Percentiles rank a stretch among this genome's conserved stretches.
These are phyloP conservation scores for Cephus rjabovi DNA, from an alignment of 2,888 invertebrate genomes.

Conservation along the genomic window DNA sequence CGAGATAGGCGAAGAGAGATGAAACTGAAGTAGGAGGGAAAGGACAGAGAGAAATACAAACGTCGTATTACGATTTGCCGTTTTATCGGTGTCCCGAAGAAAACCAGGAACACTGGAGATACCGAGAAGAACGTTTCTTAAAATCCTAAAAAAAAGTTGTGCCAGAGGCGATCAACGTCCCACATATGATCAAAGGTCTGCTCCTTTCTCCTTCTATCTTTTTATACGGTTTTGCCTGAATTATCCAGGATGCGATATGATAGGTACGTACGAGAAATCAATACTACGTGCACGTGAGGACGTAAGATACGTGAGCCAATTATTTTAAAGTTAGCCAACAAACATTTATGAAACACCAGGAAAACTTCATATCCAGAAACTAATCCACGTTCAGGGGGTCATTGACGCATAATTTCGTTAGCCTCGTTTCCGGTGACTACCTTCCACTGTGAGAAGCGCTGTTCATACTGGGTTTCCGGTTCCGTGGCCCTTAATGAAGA, in stretches of 20 bases:
- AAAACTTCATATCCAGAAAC: not conserved
- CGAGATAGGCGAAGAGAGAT: not conserved
- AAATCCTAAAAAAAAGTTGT: not conserved
- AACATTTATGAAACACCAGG: not conserved
- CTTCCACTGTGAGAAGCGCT: not conserved
- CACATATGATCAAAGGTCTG: not conserved
- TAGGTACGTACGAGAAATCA: too few relatives aligned
- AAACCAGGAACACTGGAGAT: not conserved
- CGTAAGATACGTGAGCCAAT: too few relatives aligned
- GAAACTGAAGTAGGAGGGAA: not conserved
- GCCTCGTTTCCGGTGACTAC: not conserved
- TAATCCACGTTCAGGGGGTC: not conserved
- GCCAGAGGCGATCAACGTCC: not conserved
- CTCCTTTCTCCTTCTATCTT: not conserved
- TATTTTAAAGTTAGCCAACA: too few relatives aligned
- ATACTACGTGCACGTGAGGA: too few relatives aligned
- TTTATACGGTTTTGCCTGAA: not conserved
- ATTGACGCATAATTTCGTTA: not conserved
- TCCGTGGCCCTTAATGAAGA: not conserved
- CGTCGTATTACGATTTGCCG: not conserved
- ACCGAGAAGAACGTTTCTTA: not conserved
- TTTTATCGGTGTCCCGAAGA: not conserved
- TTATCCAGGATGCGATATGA: not conserved
- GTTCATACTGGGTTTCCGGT: not conserved
- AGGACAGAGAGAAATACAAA: not conserved